Evolutionary conservation across 2,888 invertebrate species (phyloP), one percentile per base, ranked within the genome.

Genomic region (Dryocosmus kuriphilus): DNA sequence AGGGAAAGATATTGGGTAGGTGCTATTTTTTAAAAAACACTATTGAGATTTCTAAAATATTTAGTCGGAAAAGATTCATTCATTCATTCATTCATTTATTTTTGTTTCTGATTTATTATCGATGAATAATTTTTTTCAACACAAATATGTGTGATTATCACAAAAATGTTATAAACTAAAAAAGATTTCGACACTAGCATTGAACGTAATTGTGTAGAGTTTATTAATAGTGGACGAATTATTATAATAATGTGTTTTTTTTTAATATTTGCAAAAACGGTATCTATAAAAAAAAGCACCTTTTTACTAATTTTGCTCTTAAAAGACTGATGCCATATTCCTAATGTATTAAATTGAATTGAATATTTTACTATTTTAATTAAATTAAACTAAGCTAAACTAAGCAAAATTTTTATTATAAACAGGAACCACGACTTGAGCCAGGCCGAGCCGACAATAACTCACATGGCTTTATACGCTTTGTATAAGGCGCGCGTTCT

Each of bases 381-480:
- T n/a, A n/a, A n/a, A 22, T n/a, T 51, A 8, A 8, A n/a, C n/a
- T n/a, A n/a, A n/a, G n/a, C 8, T 57, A 9, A 57, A 57, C 57
- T 57, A 57, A 57, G 24, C 5, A 57, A 57, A 57, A 11, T 57
- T 57, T 14, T 57, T 4, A 14, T 57, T 30, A n/a, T 51, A 51
- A 62, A 75, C 90, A 96, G 96, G 75, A 95, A 96, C 88, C 97
- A 97, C 92, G 97, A 98, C 92, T 93, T 98, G 85, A 96, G 96
- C 82, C 94, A 95, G 88, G 98, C 98, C 76, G 96, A 96, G 91
- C 99, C 99, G 76, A 99, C 99, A 0, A 94, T 94, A 87, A 98
- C 98, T 35, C 99, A 99, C 92, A 98, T 98, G 98, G 97, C 98
- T 80, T 93, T 98, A 75, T 95, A 95, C 85, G 95, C 97, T 88